phyloP scores from a whole-genome alignment of 1,140 invertebrate genomes.

The Calycopis cecrops region DNA sequence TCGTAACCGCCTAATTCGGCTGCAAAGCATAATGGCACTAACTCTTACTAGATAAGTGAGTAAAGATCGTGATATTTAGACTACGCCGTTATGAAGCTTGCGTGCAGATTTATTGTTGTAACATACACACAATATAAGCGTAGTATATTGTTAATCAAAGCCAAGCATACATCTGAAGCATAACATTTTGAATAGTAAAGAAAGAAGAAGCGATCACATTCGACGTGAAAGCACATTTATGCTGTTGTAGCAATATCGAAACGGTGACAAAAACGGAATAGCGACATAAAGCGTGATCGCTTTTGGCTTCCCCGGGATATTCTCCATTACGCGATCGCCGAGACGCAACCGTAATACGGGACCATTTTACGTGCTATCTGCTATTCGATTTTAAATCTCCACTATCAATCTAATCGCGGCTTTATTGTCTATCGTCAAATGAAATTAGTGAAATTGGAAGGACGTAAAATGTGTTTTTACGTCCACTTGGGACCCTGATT shows the following conservation, averaged over 20 bases:
- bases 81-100: too few relatives aligned
- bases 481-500: not conserved
- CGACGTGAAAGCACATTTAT: not conserved
- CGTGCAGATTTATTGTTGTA: too few relatives aligned
- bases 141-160: too few relatives aligned
- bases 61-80: too few relatives aligned
- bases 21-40: too few relatives aligned
- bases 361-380: slow-evolving; percentile 5
- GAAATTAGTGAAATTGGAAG: slow-evolving; percentile 2
- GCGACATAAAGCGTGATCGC: slow-evolving; percentile 22
- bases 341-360: slow-evolving; percentile 25
- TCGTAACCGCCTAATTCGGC: too few relatives aligned
- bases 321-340: slow-evolving; percentile 34
- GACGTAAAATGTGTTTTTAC: not conserved
- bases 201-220: too few relatives aligned
- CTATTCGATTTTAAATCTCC: not conserved
- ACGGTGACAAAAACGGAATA: slow-evolving; percentile 17
- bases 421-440: slow-evolving; percentile 9
- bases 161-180: too few relatives aligned
- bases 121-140: too few relatives aligned
- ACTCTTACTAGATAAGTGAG: too few relatives aligned
- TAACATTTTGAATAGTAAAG: too few relatives aligned
- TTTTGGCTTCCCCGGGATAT: slow-evolving; percentile 19
- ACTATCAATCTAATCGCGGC: slow-evolving; percentile 10
- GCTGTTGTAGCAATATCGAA: slow-evolving; percentile 8